Base-by-base conservation (phyloP, 2,113 vertebrate species). In the Sitta europaea region DNA sequence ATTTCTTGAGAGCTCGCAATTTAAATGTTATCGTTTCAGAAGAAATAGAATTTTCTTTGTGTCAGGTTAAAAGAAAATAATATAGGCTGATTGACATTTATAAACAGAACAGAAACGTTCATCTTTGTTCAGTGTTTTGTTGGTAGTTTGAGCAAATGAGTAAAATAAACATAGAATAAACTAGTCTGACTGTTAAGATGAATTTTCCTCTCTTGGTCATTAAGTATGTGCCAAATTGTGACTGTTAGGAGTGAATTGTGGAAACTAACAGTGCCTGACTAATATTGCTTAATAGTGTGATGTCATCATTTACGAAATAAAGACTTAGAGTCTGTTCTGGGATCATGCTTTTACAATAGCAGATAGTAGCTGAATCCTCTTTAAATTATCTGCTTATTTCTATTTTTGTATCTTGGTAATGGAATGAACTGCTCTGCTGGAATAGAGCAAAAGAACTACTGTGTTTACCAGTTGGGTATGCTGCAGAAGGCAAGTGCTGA, bases 351-450 rank as follows among this genome's bases (percentile, higher is more conserved):
- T 97, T 97, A 96, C 96, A 96, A 96, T 93, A 81, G 92, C 91
- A 93, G 91, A 96, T 96, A 96, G 93, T 86, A 92, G 80, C 88
- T 84, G 97, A 97, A 98, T 98, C 97, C 97, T 97, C 97, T 98
- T 98, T 97, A 97, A 98, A 96, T 97, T 96, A 98, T 97, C 97
- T 98, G 91, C 97, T 97, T 98, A 97, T 97, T 96, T 98, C 97
- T 98, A 97, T 97, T 98, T 97, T 97, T 92, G 95, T 97, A 95
- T 96, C 94, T 78, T 95, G 96, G 88, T 97, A 97, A 97, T 97
- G 96, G 97, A 97, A 97, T 97, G 97, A 97, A 81, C 93, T 94
- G 89, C 93, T 96, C 70, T 94, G 68, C 50, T 94, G 75, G 87
- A 79, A 85, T 5, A 96, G 90, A 95, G 95, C 86, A 93, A 54